Conservation (phyloP, 2,113 vertebrate species). For the Brachyhypopomus gauderio region DNA sequence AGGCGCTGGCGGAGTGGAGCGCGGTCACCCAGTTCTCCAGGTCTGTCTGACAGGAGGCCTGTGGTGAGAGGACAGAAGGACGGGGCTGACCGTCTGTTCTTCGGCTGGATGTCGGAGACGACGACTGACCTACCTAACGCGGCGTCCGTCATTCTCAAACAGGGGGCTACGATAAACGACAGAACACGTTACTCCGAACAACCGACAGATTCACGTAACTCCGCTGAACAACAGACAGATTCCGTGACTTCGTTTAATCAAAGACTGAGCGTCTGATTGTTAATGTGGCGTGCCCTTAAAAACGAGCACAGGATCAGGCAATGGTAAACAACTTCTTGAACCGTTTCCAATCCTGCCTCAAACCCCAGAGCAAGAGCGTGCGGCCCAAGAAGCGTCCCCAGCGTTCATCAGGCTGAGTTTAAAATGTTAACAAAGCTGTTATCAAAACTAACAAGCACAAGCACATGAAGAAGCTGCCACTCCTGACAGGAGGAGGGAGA, state of each 20-base stretch:
- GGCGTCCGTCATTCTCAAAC: background rate
- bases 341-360: slow-evolving; percentile 1
- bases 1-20: slow-evolving; percentile 93
- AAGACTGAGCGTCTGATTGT: background rate
- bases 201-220: background rate
- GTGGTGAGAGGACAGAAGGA: slow-evolving; percentile 15
- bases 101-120: background rate
- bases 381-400: slow-evolving; percentile 14
- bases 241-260: background rate
- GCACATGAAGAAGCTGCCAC: slow-evolving; percentile 4
- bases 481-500: background rate
- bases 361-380: background rate
- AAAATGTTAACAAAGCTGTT: slow-evolving; percentile 24
- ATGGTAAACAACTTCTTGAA: background rate
- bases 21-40: slow-evolving; percentile 98
- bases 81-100: background rate
- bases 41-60: slow-evolving; percentile 96
- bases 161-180: background rate
- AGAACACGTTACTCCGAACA: background rate
- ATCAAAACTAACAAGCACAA: slow-evolving; percentile 27
- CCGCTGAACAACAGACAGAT: background rate
- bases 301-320: background rate
- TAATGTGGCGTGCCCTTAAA: background rate
- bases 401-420: slow-evolving; percentile 12
- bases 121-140: background rate